Base-by-base conservation (phyloP, 1,140 invertebrate genomes). In the Drosophila watanabei region DNA sequence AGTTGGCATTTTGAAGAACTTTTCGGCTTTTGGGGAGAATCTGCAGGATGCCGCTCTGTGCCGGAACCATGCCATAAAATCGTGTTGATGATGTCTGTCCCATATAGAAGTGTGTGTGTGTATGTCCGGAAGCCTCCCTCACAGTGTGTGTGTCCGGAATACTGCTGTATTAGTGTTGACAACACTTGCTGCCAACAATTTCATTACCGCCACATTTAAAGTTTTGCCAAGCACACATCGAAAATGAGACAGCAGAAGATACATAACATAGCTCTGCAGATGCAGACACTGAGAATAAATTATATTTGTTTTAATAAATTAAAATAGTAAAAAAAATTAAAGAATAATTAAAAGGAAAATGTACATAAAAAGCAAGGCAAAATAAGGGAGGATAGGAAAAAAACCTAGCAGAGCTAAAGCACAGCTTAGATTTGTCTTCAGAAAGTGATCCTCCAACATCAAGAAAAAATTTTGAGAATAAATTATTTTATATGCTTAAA, bases 121-220 rank as follows among this genome's bases (percentile, higher is more conserved):
- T 61, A 49, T 62, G 46, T 28, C n/a, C 24, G 48, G 16, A 49
- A 30, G 24, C 10, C 13, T 28, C 20, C 18, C 4, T 43, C 39
- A 43, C 16, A 41, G 14, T 46, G 32, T 49, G 45, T 65, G 37
- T 61, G 28, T 69, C 32, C 60, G 35, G 43, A 46, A 37, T 45
- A 37, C n/a, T 32, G 70, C 18, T 61, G 61, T 72, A 24, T 62
- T 49, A 64, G 79, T 86, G 80, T 77, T 88, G 84, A 88, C 84
- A 80, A 70, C 80, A 88, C 80, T 85, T 86, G 79, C 75, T 85
- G 81, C 69, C 85, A 85, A 90, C 81, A 85, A 89, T 89, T 89
- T 89, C 85, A 89, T 89, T 90, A 89, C 82, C 82, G 79, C 81
- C 64, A 83, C 85, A 85, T 89, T 89, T 89, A 89, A 90, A 89